Evolutionary conservation across 2,888 invertebrate species (phyloP), one percentile per base, ranked within the genome.

Genomic region (Zhengitettix transpicula): DNA sequence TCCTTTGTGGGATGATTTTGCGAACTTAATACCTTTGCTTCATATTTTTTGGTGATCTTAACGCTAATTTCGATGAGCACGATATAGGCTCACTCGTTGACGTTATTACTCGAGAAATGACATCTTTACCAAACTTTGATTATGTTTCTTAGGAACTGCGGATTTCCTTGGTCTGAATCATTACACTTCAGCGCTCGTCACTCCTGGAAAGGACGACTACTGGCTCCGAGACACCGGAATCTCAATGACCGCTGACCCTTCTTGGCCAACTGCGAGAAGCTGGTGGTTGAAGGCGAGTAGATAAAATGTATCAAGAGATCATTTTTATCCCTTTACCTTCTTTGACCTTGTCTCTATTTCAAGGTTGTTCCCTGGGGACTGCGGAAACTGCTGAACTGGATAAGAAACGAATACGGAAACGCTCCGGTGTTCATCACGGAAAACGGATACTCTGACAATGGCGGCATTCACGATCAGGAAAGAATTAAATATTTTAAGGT

Each of bases 341-440:
- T 7, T 28, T 28, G 28, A 28, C 28, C 28, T 28, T 28, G 28
- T 47, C 47, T n/a, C 5, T 12, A 1, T n/a, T 47, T 47, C 47
- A 47, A 12, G 52, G 52, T 52, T 14, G 78, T 79, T 1, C 81
- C 83, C 0, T 78, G 79, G 77, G 83, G 82, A 0, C 76, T 85
- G 62, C 69, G 73, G 62, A 80, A 80, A 64, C 62, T 82, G 0
- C 68, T 85, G 0, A 71, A 74, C 16, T 78, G 79, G 79, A 74
- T 85, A 16, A 78, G 77, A 65, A 71, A 71, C 0, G 75, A 76
- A 17, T 85, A 82, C 71, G 74, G 75, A 52, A 80, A 82, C 68
- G 80, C 81, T 0, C 70, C 76, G 55, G 73, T 84, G 10, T 77
- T 75, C 61, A 69, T 83, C 1, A 79, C 79, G 0, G 84, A 81